These are phyloP conservation scores for Tenebrio molitor DNA, from an alignment of 1,140 invertebrate genomes.

Conservation along the genomic window DNA sequence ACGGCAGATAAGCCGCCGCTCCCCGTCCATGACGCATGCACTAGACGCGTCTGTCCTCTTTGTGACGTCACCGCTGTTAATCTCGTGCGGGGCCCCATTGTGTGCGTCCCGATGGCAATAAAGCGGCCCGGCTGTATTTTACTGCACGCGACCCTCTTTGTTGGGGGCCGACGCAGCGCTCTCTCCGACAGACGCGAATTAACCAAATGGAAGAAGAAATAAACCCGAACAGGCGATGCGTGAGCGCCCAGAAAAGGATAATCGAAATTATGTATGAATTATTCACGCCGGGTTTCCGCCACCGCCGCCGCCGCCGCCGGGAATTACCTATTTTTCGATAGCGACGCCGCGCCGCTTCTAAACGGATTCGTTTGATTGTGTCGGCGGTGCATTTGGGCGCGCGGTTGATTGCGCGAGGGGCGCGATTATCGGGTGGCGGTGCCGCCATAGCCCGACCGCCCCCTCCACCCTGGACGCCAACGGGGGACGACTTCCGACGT, in stretches of 20 bases:
- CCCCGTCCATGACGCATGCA: conserved; percentile 22
- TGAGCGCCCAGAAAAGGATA: conserved; percentile 37
- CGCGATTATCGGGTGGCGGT: no score
- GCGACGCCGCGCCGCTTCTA: conserved; percentile 1
- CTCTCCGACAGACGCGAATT: conserved; percentile 38
- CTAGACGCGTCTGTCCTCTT: conserved; percentile 31
- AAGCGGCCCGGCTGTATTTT: conserved; percentile 34
- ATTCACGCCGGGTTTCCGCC: conserved; percentile 20
- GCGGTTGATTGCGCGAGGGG: not conserved
- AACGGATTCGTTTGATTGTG: conserved; percentile 5
- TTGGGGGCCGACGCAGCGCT: conserved; percentile 1
- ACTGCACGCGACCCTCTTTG: conserved; percentile 39
- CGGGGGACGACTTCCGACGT: no score
- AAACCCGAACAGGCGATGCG: conserved; percentile 37
- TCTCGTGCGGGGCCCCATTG: conserved; percentile 35
- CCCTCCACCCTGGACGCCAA: no score
- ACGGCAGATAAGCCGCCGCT: conserved; percentile 24
- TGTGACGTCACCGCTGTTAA: conserved; percentile 37
- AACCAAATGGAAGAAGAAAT: conserved; percentile 39
- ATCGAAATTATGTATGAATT: conserved; percentile 39
- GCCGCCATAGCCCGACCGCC: no score
- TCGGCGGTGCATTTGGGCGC: not conserved
- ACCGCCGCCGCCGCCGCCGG: conserved; percentile 5
- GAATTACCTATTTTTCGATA: conserved; percentile 19
- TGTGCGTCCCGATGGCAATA: conserved; percentile 34